A percentile compares a stretch with the other conserved stretches of the same genome.
Evolutionary conservation across 2,888 invertebrate genomes (phyloP).

Genomic region (Griposia aprilina): DNA sequence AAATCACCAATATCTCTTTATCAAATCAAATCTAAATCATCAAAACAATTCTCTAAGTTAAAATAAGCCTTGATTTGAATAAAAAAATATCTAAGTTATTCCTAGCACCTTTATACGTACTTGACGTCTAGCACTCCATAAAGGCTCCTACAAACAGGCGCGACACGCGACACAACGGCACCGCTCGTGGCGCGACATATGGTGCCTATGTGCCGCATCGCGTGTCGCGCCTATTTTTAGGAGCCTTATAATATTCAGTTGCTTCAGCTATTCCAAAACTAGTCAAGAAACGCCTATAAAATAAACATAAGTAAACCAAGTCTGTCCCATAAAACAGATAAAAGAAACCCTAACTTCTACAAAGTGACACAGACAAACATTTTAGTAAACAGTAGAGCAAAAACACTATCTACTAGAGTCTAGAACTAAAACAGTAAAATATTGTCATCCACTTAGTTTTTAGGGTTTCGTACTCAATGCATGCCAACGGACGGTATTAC

Average conservation of each 20-base stretch:
- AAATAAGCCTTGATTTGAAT: not conserved
- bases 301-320: constrained; percentile 4
- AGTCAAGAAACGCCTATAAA: constrained; percentile 16
- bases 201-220: no score
- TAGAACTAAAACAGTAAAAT: constrained; percentile 17
- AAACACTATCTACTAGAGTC: constrained; percentile 21
- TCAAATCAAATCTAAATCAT: no score
- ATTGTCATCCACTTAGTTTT: constrained; percentile 21
- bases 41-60: no score
- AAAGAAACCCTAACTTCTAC: constrained; percentile 11
- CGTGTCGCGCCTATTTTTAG: no score
- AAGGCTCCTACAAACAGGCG: no score
- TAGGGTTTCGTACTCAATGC: not conserved
- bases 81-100: not conserved
- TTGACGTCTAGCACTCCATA: not conserved
- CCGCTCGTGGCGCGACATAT: no score
- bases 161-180: no score
- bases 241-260: not conserved
- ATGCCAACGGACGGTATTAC: no score
- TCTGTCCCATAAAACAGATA: constrained; percentile 26
- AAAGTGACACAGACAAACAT: constrained; percentile 8
- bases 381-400: constrained; percentile 3
- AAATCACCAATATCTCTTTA: no score
- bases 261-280: not conserved
- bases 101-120: not conserved